Evolutionary conservation across 2,888 invertebrate species (phyloP), one percentile per base, ranked within the genome.

Genomic region (Orthonevra nobilis): DNA sequence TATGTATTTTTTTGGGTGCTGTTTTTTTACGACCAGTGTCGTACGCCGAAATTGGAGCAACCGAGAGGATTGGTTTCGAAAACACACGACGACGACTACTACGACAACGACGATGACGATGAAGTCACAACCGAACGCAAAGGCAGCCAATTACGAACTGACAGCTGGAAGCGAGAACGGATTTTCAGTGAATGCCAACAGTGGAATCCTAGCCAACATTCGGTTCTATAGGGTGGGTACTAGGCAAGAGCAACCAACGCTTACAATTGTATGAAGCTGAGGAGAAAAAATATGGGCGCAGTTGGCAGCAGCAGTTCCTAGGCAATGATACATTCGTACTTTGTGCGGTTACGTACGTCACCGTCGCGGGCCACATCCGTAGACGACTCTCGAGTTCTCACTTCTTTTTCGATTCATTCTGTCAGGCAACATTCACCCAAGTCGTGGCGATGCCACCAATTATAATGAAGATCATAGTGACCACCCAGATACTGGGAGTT

Each of bases 61-160:
- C n/a, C n/a, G n/a, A n/a, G n/a, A n/a, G n/a, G n/a, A n/a, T n/a
- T n/a, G n/a, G n/a, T n/a, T n/a, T n/a, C n/a, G n/a, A n/a, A n/a
- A n/a, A n/a, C n/a, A n/a, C n/a, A n/a, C n/a, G n/a, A n/a, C n/a
- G n/a, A n/a, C n/a, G n/a, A n/a, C n/a, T n/a, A n/a, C n/a, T n/a
- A n/a, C n/a, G n/a, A n/a, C n/a, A n/a, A n/a, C 40, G 36, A 38
- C 52, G 44, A 42, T 30, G 32, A 15, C 12, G 28, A 20, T 28
- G 15, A 20, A 30, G 15, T 44, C 19, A 68, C 23, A 48, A 73
- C 73, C 66, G 61, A 73, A 73, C 73, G 66, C 73, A 66, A 60
- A 54, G 73, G 52, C 52, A 73, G 79, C 79, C 79, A 79, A 79
- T 79, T 79, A 79, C 66, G 36, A 42, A 79, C 79, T 79, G 68